Evolutionary conservation across 64 coral and sea anemone genomes (phyloP), one percentile per base, ranked within the genome.

Genomic region (Trachythela sp.): DNA sequence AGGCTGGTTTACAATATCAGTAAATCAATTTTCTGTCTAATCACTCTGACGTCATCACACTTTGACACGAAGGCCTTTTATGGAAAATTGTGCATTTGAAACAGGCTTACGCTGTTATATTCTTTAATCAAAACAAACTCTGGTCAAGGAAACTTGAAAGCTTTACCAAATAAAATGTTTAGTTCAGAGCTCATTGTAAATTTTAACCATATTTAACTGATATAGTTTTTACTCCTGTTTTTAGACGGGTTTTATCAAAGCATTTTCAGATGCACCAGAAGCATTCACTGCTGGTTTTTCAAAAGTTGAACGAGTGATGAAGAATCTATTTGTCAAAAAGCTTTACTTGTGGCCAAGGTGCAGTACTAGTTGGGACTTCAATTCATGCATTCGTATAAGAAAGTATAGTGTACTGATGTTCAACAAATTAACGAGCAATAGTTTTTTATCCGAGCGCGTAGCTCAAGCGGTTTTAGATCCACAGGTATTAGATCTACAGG

Each of bases 281-380:
- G 93, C 93, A 72, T 93, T 94, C 71, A 93, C 86, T 37, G 27
- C 85, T 40, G 95, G 95, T 49, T 98, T 92, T 70, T 94, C 86
- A 77, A 72, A 91, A 89, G 95, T 98, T n/a, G 95, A 98, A 86
- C 86, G 92, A 91, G 95, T 98, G 15, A 98, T 98, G 95, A 98
- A 98, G 54, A 98, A 94, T 77, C 40, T 98, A 8, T 98, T 98
- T 94, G 95, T 94, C 0, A 94, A 90, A 56, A 98, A 86, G 72
- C 89, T 98, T n/a, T 93, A 89, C 86, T 91, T 98, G 22, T 98
- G 95, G 95, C 95, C 95, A 42, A 97, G 95, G 95, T 96, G 50
- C 38, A 13, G 40, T 59, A 80, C 34, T 0, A 38, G 31, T 36
- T 37, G 30, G 20, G 0, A 20, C 9, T 37, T 39, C 14, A 36